phyloP scores from a whole-genome alignment of 2,888 invertebrate species.

The Andrena camellia region DNA sequence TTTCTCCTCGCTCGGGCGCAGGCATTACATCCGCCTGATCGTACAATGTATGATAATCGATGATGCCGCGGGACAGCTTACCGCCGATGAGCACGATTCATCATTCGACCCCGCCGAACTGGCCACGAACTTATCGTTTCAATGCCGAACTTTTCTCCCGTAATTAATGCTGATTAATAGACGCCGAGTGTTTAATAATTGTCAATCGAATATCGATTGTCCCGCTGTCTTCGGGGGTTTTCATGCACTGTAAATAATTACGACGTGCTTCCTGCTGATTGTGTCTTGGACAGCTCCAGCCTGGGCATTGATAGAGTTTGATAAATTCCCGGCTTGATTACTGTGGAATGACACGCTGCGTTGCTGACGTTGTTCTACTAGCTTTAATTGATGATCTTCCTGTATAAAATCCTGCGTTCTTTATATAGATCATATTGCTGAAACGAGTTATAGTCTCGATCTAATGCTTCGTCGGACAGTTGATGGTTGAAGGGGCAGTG shows the following conservation, averaged over 20 bases:
- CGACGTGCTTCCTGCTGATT: constrained; percentile 35
- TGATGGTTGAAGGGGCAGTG: too few relatives aligned
- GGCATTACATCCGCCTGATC: constrained; percentile 51
- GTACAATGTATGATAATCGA: constrained; percentile 69
- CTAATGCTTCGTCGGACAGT: too few relatives aligned
- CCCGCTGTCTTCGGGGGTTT: constrained; percentile 16
- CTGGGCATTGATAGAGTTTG: constrained; percentile 25
- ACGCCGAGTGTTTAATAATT: constrained; percentile 24
- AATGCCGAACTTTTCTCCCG: constrained; percentile 21
- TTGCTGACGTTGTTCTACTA: neutral
- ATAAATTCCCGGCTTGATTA: constrained; percentile 32
- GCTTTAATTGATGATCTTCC: neutral
- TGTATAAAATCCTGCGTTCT: too few relatives aligned
- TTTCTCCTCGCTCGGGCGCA: constrained; percentile 45
- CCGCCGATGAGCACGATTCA: constrained; percentile 50
- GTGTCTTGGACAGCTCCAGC: neutral
- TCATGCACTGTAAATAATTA: constrained; percentile 39
- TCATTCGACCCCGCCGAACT: constrained; percentile 20
- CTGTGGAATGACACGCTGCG: neutral
- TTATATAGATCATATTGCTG: too few relatives aligned
- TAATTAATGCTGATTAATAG: constrained; percentile 56
- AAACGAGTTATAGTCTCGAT: too few relatives aligned
- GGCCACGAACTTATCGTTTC: constrained; percentile 48
- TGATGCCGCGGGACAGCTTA: constrained; percentile 63
- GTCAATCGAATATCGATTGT: constrained; percentile 51